Conservation (phyloP, 2,888 invertebrate species). For the Leptinotarsa juncta region DNA sequence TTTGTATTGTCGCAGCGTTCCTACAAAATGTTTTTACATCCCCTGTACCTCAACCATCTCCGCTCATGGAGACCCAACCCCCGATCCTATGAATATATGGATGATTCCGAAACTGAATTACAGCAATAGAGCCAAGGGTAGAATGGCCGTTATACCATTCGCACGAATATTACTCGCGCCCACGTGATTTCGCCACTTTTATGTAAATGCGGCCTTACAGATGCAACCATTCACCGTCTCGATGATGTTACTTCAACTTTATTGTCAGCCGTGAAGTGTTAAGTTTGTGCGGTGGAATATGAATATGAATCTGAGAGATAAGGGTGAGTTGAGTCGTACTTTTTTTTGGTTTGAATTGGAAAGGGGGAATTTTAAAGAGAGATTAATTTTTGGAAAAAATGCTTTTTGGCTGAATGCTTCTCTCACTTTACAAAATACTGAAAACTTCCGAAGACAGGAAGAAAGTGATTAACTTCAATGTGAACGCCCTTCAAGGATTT, state of each 20-base stretch:
- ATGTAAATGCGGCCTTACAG: slow-evolving; percentile 43
- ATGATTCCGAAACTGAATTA: slow-evolving; percentile 65
- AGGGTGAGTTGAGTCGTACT: slow-evolving; percentile 19
- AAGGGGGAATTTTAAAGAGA: too few relatives aligned
- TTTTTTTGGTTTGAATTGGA: too few relatives aligned
- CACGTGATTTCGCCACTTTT: slow-evolving; percentile 49
- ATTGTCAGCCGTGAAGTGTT: slow-evolving; percentile 23
- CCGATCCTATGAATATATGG: slow-evolving; percentile 62
- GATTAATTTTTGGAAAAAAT: too few relatives aligned
- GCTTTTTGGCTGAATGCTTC: too few relatives aligned
- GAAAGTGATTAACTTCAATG: too few relatives aligned
- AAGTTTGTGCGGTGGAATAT: neutral
- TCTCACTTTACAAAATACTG: too few relatives aligned
- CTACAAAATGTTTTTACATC: too few relatives aligned
- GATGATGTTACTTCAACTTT: slow-evolving; percentile 27
- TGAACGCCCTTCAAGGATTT: too few relatives aligned
- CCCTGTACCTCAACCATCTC: neutral
- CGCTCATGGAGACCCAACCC: slow-evolving; percentile 27
- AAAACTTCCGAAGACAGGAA: too few relatives aligned
- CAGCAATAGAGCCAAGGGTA: slow-evolving; percentile 47
- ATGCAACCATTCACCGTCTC: slow-evolving; percentile 26
- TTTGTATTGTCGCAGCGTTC: too few relatives aligned
- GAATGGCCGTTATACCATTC: slow-evolving; percentile 52
- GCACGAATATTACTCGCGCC: slow-evolving; percentile 51
- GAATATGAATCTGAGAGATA: slow-evolving; percentile 20